phyloP scores from a whole-genome alignment of 2,888 invertebrate genomes.

The Drosophila dives region DNA sequence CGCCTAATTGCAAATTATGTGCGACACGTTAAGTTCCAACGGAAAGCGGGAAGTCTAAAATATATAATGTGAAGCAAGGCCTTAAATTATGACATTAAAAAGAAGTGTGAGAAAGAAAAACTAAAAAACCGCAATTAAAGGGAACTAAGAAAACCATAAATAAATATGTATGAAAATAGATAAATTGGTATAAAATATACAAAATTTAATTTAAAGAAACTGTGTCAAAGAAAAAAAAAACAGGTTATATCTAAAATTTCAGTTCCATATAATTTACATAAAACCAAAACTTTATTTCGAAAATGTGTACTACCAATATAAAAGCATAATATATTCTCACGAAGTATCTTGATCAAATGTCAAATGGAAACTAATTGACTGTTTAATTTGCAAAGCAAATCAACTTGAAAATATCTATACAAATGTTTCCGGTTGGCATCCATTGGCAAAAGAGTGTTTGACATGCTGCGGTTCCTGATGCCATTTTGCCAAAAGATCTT shows the following conservation, averaged over 20 bases:
- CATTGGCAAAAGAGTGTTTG: constrained; percentile 5
- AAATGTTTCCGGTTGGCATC: constrained; percentile 31
- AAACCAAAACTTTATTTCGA: neutral
- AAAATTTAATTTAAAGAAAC: neutral
- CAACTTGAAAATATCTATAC: constrained; percentile 57
- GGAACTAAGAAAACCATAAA: neutral
- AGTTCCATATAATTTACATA: neutral
- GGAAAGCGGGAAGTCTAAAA: neutral
- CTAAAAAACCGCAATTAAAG: neutral
- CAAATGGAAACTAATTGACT: constrained; percentile 60
- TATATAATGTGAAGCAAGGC: constrained; percentile 17
- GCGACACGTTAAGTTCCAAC: constrained; percentile 39
- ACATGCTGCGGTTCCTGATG: constrained; percentile 37
- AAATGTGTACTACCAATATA: neutral
- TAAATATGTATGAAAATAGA: neutral
- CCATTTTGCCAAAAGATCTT: constrained; percentile 36
- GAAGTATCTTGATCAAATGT: constrained; percentile 22
- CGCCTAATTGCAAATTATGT: constrained; percentile 68
- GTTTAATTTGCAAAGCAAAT: constrained; percentile 67
- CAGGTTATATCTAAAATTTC: neutral
- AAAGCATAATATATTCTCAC: neutral
- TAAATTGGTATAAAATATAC: neutral
- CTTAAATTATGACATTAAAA: constrained; percentile 46
- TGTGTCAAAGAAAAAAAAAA: neutral
- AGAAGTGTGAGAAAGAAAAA: constrained; percentile 11